phyloP scores from a whole-genome alignment of 2,113 vertebrate species.

The Lepidothrix coronata region DNA sequence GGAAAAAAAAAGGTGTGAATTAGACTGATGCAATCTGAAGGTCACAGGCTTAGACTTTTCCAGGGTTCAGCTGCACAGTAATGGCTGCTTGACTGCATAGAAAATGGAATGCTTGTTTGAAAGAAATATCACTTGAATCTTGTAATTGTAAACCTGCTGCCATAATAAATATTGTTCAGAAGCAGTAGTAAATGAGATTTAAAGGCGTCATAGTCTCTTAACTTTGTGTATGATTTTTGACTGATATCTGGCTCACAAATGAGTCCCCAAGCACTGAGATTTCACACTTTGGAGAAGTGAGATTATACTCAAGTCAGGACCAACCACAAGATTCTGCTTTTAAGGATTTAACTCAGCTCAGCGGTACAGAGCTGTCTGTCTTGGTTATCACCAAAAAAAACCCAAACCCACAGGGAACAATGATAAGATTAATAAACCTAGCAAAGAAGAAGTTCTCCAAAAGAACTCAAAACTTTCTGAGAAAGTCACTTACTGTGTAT shows the following conservation, averaged over 20 bases:
- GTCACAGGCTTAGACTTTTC: background rate
- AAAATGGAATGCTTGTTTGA: background rate
- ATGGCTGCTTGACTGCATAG: background rate
- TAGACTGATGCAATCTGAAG: background rate
- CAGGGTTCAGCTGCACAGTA: background rate
- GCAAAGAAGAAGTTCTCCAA: background rate
- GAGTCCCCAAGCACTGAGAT: background rate
- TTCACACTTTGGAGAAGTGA: background rate
- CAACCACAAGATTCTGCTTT: background rate
- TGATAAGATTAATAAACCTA: background rate
- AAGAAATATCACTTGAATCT: background rate
- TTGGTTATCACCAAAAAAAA: background rate
- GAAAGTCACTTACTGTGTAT: slow-evolving; percentile 6
- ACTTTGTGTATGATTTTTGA: background rate
- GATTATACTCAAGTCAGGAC: background rate
- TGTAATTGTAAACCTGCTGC: background rate
- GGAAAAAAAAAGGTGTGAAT: background rate
- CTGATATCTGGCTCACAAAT: background rate
- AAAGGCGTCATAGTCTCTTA: background rate
- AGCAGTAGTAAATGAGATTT: background rate
- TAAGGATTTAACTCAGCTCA: background rate
- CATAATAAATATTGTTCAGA: background rate
- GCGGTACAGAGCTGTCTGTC: background rate
- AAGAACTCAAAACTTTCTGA: slow-evolving; percentile 9
- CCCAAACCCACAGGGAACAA: background rate